phyloP scores from a whole-genome alignment of 2,113 vertebrate genomes.

The Gambusia holbrooki region DNA sequence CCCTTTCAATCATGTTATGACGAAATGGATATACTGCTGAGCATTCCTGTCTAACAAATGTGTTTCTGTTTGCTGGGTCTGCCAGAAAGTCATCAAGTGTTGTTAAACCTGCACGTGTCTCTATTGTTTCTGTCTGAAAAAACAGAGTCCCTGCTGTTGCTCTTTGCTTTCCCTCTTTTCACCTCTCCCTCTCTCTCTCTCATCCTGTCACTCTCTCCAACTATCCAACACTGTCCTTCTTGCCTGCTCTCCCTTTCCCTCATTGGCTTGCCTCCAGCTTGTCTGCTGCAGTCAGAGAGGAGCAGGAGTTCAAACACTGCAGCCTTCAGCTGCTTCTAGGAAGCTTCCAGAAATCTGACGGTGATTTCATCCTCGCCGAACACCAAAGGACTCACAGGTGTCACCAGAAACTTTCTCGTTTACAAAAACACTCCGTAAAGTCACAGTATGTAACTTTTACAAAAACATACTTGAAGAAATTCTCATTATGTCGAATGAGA shows the following conservation, averaged over 20 bases:
- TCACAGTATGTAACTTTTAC: too few species aligned
- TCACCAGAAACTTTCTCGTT: not conserved
- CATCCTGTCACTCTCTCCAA: slow-evolving; percentile 13
- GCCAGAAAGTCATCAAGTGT: slow-evolving; percentile 20
- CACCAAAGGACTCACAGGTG: slow-evolving; percentile 32
- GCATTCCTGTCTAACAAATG: slow-evolving; percentile 33
- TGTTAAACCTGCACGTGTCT: slow-evolving; percentile 34
- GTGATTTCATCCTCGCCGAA: slow-evolving; percentile 32
- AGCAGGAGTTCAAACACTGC: slow-evolving; percentile 68
- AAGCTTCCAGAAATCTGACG: slow-evolving; percentile 61
- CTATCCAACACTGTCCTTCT: slow-evolving; percentile 37
- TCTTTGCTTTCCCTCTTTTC: slow-evolving; percentile 31
- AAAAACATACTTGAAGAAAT: too few species aligned
- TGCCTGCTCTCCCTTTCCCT: slow-evolving; percentile 35
- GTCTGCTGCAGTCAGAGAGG: slow-evolving; percentile 72
- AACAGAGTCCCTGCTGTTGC: slow-evolving; percentile 49
- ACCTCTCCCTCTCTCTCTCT: slow-evolving; percentile 15
- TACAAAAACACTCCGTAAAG: too few species aligned
- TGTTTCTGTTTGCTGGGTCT: slow-evolving; percentile 34
- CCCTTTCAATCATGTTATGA: slow-evolving; percentile 68
- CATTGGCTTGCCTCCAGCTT: slow-evolving; percentile 70
- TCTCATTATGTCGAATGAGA: too few species aligned
- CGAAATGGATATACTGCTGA: slow-evolving; percentile 72
- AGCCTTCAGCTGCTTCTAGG: slow-evolving; percentile 56
- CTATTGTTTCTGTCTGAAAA: slow-evolving; percentile 50